Evolutionary conservation across 2,113 vertebrate genomes (phyloP), one percentile per base, ranked within the genome.

Genomic region (Junco hyemalis): DNA sequence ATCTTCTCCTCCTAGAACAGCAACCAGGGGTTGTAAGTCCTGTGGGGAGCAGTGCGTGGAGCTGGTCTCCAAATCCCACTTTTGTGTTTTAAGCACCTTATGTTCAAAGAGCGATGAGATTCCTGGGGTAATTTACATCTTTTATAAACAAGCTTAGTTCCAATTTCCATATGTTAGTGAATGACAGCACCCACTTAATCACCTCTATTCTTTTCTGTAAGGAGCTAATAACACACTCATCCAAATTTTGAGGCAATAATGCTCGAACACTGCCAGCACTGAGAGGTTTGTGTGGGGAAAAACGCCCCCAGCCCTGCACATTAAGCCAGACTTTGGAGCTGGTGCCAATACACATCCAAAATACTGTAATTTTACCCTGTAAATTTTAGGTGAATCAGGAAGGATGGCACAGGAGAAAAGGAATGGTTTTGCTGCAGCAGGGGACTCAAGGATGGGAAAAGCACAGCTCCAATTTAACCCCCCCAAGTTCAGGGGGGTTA

Each of bases 181-280:
- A 53, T 47, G 70, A 72, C 81, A 95, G 38, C 50, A 82, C 16
- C 26, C 79, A 72, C 71, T 86, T 82, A 82, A 90, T 93, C 45
- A 76, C 63, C 66, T 87, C 38, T 40, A 48, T 69, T 61, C 36
- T 93, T 85, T 89, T 61, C 78, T 89, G 53, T 88, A 69, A 95
- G 66, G 71, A 88, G 47, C 45, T 90, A 95, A 94, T 73, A 94
- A 88, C 68, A 64, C 57, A 51, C 19, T 80, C 3, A 2, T 80
- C 71, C 78, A 59, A 86, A 88, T 77, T 78, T 64, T 73, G 73
- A 86, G 59, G 79, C 35, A 88, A 44, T 35, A 54, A 31, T 45
- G 47, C 44, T 79, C 0, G 0, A 61, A 64, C 1, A 14, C 9
- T 90, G 57, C 65, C 61, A 91, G 45, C 40, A 68, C 29, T 63